These are phyloP conservation scores for Palythoa grandis DNA, from an alignment of 92 coral and sea anemone species.

Conservation along the genomic window DNA sequence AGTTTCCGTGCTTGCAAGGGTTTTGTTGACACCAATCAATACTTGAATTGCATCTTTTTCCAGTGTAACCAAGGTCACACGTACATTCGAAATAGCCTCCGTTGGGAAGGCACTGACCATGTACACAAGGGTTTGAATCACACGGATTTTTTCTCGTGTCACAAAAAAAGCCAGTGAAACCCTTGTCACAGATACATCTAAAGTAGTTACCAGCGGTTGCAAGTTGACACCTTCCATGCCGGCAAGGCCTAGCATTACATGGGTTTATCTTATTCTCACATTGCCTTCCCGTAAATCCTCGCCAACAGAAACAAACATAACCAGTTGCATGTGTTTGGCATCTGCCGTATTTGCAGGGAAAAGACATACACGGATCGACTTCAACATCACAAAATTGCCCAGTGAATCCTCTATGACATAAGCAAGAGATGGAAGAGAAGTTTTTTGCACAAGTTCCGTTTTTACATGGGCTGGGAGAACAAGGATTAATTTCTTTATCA, in stretches of 20 bases:
- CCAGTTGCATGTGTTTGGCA: constrained; percentile 52
- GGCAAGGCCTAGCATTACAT: constrained; percentile 71
- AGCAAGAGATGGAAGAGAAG: constrained; percentile 32
- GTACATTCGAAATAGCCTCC: constrained; percentile 19
- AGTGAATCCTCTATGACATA: constrained; percentile 49
- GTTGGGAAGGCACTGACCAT: constrained; percentile 31
- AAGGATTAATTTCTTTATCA: constrained; percentile 47
- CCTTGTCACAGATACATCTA: constrained; percentile 46
- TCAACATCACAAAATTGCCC: constrained; percentile 53
- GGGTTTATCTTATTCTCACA: constrained; percentile 52
- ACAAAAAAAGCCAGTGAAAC: constrained; percentile 49
- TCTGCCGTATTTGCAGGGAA: constrained; percentile 71
- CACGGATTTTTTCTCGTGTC: constrained; percentile 48
- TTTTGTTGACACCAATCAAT: constrained; percentile 56
- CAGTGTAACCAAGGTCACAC: constrained; percentile 42
- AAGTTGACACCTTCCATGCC: constrained; percentile 57
- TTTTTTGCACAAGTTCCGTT: constrained; percentile 26
- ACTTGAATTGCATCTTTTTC: constrained; percentile 53
- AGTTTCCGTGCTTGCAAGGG: constrained; percentile 54
- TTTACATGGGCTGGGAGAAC: constrained; percentile 54
- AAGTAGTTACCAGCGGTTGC: constrained; percentile 36
- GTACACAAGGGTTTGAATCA: constrained; percentile 51
- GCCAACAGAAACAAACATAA: constrained; percentile 60
- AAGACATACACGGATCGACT: constrained; percentile 57
- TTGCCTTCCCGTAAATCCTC: constrained; percentile 65